Base-by-base conservation (phyloP, 2,113 vertebrate species). In the Falcunculus frontatus region DNA sequence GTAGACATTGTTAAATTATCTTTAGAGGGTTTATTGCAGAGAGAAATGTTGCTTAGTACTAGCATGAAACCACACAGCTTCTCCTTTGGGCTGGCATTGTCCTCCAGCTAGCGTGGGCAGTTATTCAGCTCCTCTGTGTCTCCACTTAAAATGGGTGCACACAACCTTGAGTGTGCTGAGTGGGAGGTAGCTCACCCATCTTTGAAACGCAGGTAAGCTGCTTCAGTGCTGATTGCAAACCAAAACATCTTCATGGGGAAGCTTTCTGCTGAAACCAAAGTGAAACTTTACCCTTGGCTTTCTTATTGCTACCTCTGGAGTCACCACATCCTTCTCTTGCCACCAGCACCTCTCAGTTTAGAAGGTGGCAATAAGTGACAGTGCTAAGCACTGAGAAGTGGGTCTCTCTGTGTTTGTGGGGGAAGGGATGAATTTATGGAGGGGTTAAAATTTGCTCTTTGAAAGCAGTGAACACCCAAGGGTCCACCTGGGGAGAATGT, bases 281-380 rank as follows among this genome's bases (percentile, higher is more conserved):
- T 68, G 83, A 92, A 95, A 89, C 86, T 70, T 81, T 50, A 62
- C 69, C 33, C 64, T 59, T 77, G 68, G 42, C 63, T 84, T 88
- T 90, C 88, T 95, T 84, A 90, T 23, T 89, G 83, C 30, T 59
- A 4, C 60, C 59, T 88, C 72, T 69, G 47, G 44, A 90, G 89
- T 72, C 84, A 67, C 91, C 86, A 92, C 94, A 97, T 96, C 92
- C 91, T 97, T 93, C 84, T 93, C 63, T 80, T 92, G 72, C 78
- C 79, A 60, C 19, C 10, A 49, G 60, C 85, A 86, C 59, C 55
- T 88, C 81, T 89, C 55, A 69, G 42, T 87, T 84, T n/a, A 84
- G 68, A 89, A 87, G 81, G 91, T 59, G 50, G 56, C 79, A 80
- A 57, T 9, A 21, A 94, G 29, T 67, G 69, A 35, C 0, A 0